A percentile compares a stretch with the other conserved stretches of the same genome.
phyloP scores from a whole-genome alignment of 2,888 invertebrate genomes.

The Papilio gigon region DNA sequence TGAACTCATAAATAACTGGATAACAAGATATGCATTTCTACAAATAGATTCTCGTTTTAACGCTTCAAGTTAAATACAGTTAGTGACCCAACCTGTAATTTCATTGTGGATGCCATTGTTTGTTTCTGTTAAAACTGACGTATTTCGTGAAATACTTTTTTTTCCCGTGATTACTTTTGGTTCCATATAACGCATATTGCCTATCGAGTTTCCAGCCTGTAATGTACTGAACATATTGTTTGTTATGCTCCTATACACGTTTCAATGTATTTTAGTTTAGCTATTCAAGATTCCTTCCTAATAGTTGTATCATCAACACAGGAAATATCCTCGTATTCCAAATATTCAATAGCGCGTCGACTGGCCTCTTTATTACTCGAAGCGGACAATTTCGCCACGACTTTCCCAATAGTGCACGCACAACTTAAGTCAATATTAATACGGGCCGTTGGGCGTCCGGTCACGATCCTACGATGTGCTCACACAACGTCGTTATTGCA shows the following conservation, averaged over 20 bases:
- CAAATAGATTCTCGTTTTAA: constrained; percentile 31
- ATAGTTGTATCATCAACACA: neutral
- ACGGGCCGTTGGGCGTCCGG: constrained; percentile 41
- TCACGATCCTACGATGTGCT: constrained; percentile 41
- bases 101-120: neutral
- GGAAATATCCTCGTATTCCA: constrained; percentile 8
- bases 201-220: no score
- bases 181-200: no score
- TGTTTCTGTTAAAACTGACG: neutral
- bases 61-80: constrained; percentile 25
- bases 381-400: constrained; percentile 38
- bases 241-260: no score
- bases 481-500: constrained; percentile 44
- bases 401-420: constrained; percentile 40
- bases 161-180: no score
- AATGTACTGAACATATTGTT: no score
- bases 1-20: constrained; percentile 32
- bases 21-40: constrained; percentile 30
- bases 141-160: no score
- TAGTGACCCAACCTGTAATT: constrained; percentile 1
- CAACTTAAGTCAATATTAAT: constrained; percentile 39
- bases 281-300: constrained; percentile 5
- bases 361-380: constrained; percentile 37
- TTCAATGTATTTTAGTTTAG: neutral
- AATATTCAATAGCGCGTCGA: constrained; percentile 33